A percentile compares a stretch with the other conserved stretches of the same genome.
These are phyloP conservation scores for human DNA, from an alignment of 2,113 vertebrate genomes.

Conservation along the genomic window GRCh38 chrX:139746001-139746500, in stretches of 20 bases:
- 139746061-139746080: background rate
- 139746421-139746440: background rate
- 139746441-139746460: background rate
- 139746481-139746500: background rate
- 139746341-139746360: background rate
- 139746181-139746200: background rate
- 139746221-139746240: conserved; percentile 4
- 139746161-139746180: background rate
- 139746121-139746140: background rate
- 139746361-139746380: background rate
- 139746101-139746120: conserved; percentile 27
- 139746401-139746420: background rate
- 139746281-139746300: background rate
- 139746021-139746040: background rate
- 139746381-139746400: conserved; percentile 5
- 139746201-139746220: background rate
- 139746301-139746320: background rate
- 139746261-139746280: background rate
- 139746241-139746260: background rate
- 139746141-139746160: background rate
- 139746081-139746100: background rate
- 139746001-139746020: background rate
- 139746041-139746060: background rate
- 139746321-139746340: background rate
- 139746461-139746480: background rate